Evolutionary conservation across 1,140 invertebrate genomes (phyloP).

Genomic region (Cecropterus lyciades): DNA sequence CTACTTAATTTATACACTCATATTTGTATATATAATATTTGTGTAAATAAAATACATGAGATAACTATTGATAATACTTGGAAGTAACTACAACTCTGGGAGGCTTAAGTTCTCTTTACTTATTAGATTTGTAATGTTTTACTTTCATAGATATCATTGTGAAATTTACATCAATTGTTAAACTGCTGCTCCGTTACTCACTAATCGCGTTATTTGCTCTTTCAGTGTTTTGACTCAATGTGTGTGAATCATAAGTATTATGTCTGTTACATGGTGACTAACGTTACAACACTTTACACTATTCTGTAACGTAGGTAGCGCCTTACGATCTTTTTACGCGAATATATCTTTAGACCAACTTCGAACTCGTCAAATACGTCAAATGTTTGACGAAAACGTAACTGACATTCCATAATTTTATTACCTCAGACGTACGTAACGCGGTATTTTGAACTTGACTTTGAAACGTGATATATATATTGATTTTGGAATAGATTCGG

Average conservation of each 20-base stretch:
- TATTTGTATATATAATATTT: too few relatives aligned
- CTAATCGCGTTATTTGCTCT: constrained; percentile 55
- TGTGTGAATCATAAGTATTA: constrained; percentile 71
- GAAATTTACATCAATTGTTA: constrained; percentile 44
- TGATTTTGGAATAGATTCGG: background rate
- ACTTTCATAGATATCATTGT: constrained; percentile 12
- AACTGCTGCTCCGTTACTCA: constrained; percentile 54
- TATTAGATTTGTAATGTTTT: background rate
- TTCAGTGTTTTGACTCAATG: constrained; percentile 68
- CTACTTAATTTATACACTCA: too few relatives aligned
- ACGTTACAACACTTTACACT: constrained; percentile 54
- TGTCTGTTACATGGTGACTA: constrained; percentile 66
- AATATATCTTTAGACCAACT: constrained; percentile 9
- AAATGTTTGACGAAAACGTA: background rate
- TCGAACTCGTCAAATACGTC: constrained; percentile 9
- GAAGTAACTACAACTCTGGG: too few relatives aligned
- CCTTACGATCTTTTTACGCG: constrained; percentile 36
- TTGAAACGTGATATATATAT: constrained; percentile 2
- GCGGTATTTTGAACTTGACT: constrained; percentile 1
- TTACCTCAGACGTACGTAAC: background rate
- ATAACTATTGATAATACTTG: too few relatives aligned
- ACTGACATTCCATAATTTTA: constrained; percentile 4
- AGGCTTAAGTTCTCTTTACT: too few relatives aligned
- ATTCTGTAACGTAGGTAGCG: constrained; percentile 47
- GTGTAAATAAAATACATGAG: too few relatives aligned